A percentile compares a stretch with the other conserved stretches of the same genome.
These are phyloP conservation scores for Samia ricini DNA, from an alignment of 1,140 invertebrate species.

Conservation along the genomic window DNA sequence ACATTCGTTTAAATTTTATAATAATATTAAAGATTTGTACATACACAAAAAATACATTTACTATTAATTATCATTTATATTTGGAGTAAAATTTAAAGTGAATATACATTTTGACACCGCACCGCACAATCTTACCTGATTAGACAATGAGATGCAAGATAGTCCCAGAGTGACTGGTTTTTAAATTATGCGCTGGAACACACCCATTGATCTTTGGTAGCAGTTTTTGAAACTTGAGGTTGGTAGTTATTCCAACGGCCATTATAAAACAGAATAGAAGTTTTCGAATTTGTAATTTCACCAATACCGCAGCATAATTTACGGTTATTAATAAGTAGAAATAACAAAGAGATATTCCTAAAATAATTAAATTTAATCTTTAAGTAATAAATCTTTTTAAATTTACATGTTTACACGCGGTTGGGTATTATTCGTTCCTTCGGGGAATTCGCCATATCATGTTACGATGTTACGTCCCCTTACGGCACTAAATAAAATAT, in stretches of 20 bases:
- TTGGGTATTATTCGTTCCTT: slow-evolving; percentile 15
- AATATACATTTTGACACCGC: no score
- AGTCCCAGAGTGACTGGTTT: no score
- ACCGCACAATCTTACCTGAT: no score
- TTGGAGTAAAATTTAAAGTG: no score
- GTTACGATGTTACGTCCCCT: slow-evolving; percentile 16
- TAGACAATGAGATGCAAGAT: no score
- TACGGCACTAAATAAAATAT: slow-evolving; percentile 17
- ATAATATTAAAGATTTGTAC: neutral
- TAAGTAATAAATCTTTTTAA: neutral
- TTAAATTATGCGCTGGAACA: no score
- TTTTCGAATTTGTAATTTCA: neutral
- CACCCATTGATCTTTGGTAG: no score
- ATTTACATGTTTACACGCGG: slow-evolving; percentile 15
- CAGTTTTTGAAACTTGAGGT: no score
- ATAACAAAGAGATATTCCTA: neutral
- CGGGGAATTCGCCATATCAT: slow-evolving; percentile 14
- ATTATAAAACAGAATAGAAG: no score
- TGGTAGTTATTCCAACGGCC: no score
- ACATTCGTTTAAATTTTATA: slow-evolving; percentile 6
- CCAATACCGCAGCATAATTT: neutral
- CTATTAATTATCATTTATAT: no score
- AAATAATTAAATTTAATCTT: neutral
- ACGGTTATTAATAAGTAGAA: neutral
- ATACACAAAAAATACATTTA: no score